phyloP scores from a whole-genome alignment of 1,140 invertebrate genomes.

The Harpegnathos saltator region DNA sequence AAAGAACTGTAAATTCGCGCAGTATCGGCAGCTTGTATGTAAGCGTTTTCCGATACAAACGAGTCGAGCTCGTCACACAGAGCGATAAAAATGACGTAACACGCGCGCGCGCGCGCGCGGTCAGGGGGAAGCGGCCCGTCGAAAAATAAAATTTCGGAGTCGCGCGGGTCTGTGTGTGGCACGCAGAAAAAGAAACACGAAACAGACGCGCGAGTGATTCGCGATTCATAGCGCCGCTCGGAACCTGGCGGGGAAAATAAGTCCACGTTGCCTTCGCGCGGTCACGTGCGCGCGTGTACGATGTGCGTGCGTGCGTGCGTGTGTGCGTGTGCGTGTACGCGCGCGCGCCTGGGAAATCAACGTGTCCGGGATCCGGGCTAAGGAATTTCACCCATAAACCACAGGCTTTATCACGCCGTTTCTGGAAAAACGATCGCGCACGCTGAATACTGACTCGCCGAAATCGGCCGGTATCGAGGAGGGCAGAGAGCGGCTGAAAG shows the following conservation, averaged over 20 bases:
- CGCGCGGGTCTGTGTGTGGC: not conserved
- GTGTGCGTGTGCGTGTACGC: not conserved
- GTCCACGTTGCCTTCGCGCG: conserved; percentile 16
- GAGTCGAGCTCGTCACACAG: conserved; percentile 18
- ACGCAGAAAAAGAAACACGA: not conserved
- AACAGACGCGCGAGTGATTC: not conserved
- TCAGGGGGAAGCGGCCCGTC: not conserved
- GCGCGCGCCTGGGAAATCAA: conserved; percentile 15
- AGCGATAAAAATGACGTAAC: conserved; percentile 45
- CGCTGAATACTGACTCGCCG: conserved; percentile 65
- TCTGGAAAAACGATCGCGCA: conserved; percentile 58
- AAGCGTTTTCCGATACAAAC: conserved; percentile 45
- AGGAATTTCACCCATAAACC: conserved; percentile 68
- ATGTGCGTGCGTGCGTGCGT: not conserved
- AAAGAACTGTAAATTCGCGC: conserved; percentile 29
- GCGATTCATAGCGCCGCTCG: conserved; percentile 23
- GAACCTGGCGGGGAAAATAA: conserved; percentile 35
- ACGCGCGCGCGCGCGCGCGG: too few species aligned
- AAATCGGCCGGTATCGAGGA: conserved; percentile 34
- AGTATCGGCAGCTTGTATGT: conserved; percentile 5
- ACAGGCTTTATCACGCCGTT: conserved; percentile 66
- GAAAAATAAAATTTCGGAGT: conserved; percentile 17
- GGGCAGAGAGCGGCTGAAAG: conserved; percentile 14
- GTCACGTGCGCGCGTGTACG: not conserved
- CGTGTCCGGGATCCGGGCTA: conserved; percentile 12